These are phyloP conservation scores for Metalampra italica DNA, from an alignment of 2,888 invertebrate species.

Conservation along the genomic window DNA sequence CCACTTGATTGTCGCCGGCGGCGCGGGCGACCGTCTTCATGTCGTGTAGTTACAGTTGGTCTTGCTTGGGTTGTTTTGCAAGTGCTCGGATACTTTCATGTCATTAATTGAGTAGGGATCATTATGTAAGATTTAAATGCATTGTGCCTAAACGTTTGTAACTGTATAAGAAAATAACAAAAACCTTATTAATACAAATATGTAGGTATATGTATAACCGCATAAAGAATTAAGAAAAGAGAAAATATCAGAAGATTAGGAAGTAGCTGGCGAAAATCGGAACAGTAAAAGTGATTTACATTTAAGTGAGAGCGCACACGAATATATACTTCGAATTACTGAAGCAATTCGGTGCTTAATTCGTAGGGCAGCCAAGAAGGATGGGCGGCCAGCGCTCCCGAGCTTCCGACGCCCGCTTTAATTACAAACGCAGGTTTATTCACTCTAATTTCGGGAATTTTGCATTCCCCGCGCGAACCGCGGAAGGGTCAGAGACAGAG, in stretches of 20 bases:
- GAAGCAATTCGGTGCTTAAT: conserved; percentile 76
- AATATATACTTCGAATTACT: conserved; percentile 76
- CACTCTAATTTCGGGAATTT: conserved; percentile 76
- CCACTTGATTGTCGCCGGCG: conserved; percentile 56
- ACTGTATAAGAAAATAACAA: too few relatives aligned
- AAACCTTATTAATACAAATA: too few relatives aligned
- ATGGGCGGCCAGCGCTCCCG: conserved; percentile 60
- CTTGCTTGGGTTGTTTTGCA: neutral
- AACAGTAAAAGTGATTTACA: conserved; percentile 75
- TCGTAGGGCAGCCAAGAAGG: conserved; percentile 75
- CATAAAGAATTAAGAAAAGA: conserved; percentile 23
- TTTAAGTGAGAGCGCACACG: conserved; percentile 64
- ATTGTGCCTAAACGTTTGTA: too few relatives aligned
- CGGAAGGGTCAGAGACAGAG: conserved; percentile 75
- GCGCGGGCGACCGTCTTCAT: conserved; percentile 6
- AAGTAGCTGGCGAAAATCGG: conserved; percentile 61
- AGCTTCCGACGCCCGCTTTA: conserved; percentile 62
- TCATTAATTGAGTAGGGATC: neutral
- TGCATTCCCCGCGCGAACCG: conserved; percentile 74
- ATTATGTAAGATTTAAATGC: neutral
- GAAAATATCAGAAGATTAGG: conserved; percentile 51
- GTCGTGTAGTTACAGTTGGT: conserved; percentile 7
- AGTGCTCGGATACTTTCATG: neutral
- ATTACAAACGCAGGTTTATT: conserved; percentile 75
- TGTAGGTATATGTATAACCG: too few relatives aligned